phyloP scores from a whole-genome alignment of 2,888 invertebrate species.

The Drosophila robusta region DNA sequence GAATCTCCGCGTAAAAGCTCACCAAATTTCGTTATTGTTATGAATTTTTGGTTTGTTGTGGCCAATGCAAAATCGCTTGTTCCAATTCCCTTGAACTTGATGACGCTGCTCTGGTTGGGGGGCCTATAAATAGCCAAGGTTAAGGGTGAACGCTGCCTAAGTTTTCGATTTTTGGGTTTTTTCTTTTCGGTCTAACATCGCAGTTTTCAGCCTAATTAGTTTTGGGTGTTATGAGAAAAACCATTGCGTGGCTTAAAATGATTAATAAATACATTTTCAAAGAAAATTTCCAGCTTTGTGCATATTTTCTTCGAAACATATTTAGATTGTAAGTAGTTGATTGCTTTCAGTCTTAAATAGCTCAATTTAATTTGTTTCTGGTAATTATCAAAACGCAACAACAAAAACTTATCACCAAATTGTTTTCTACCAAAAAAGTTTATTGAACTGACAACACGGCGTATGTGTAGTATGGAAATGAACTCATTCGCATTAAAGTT shows the following conservation, averaged over 20 bases:
- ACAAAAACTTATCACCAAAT: constrained; percentile 10
- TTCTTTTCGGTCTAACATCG: constrained; percentile 28
- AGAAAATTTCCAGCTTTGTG: constrained; percentile 35
- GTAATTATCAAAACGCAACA: not conserved
- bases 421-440: constrained; percentile 29
- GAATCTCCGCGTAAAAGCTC: constrained; percentile 10
- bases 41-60: constrained; percentile 52
- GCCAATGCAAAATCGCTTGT: constrained; percentile 45
- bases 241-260: constrained; percentile 17
- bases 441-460: constrained; percentile 27
- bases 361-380: constrained; percentile 10
- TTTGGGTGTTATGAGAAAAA: not conserved
- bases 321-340: constrained; percentile 23
- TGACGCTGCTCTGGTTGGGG: constrained; percentile 38
- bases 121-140: constrained; percentile 63
- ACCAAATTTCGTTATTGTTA: constrained; percentile 21
- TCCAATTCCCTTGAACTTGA: constrained; percentile 77
- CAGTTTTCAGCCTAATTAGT: constrained; percentile 31
- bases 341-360: not conserved
- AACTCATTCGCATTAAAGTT: not conserved
- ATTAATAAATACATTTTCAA: constrained; percentile 45
- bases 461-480: constrained; percentile 31
- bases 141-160: constrained; percentile 34
- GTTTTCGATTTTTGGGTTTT: constrained; percentile 17
- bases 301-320: constrained; percentile 23